Evolutionary conservation across 2,113 vertebrate genomes (phyloP), one percentile per base, ranked within the genome.

Genomic region (Nycticorax nycticorax): DNA sequence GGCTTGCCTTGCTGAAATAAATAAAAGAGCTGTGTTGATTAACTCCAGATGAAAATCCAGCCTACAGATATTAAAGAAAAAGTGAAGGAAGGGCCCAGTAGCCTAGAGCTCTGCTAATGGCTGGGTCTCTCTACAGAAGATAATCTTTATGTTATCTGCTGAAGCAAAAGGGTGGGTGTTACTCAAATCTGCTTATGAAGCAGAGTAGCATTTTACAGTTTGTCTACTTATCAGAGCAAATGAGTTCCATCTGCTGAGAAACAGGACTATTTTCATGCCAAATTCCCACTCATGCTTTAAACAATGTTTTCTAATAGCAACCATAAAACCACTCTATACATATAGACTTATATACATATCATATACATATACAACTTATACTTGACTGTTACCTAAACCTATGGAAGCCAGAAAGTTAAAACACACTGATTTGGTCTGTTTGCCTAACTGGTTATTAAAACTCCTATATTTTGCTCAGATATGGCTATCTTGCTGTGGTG

Each of bases 181-280:
- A n/a, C 81, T 57, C 69, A 91, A 95, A 94, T 91, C 72, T 95
- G 53, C 73, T 89, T 83, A 71, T 50, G 60, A 86, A 87, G 89
- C 77, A 86, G 62, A 93, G 88, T 66, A 89, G 77, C 83, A 91
- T 79, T 95, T 93, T 88, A 57, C 77, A 97, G 55, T 96, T 91
- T 81, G 60, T 52, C 79, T 93, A 30, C 83, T 96, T 91, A 92
- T 20, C 82, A 89, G 83, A 92, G 59, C 45, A 94, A 92, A 91
- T 85, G 33, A 91, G 62, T 64, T 75, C 86, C 84, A 90, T 94
- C 73, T 95, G 88, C 80, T 81, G 67, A 87, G 92, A 90, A 87
- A 48, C 60, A 84, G 69, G n/a, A 69, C 50, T 74, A 26, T 57
- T 87, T 94, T 90, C 32, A 47, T 60, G 73, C 89, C 92, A 89